These are phyloP conservation scores for Pollachius pollachius DNA, from an alignment of 2,113 vertebrate species.

Conservation along the genomic window DNA sequence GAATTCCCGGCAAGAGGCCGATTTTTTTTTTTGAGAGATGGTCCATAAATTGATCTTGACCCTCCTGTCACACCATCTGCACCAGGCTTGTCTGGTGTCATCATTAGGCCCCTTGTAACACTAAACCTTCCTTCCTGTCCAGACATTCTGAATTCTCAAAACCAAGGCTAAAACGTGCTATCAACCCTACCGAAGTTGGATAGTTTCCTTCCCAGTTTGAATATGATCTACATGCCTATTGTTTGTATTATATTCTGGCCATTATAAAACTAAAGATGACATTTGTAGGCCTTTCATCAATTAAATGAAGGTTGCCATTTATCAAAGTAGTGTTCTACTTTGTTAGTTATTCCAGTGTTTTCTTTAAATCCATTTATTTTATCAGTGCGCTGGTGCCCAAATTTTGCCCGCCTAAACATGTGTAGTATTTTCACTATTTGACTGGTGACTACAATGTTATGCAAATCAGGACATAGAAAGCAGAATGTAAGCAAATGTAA, in stretches of 20 bases:
- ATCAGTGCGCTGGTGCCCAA: no score
- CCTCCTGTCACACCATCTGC: constrained; percentile 53
- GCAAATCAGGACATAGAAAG: constrained; percentile 29
- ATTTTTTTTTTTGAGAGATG: constrained; percentile 50
- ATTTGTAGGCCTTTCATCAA: no score
- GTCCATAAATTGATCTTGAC: constrained; percentile 58
- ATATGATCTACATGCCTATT: no score
- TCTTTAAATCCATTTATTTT: no score
- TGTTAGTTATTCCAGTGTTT: no score
- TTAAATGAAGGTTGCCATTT: background rate
- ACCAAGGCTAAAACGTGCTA: background rate
- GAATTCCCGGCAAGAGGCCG: constrained; percentile 33
- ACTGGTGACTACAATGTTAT: constrained; percentile 40
- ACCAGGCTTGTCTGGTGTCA: constrained; percentile 36
- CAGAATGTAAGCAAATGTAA: background rate
- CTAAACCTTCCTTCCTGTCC: constrained; percentile 27
- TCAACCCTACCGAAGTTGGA: no score
- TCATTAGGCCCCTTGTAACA: constrained; percentile 24
- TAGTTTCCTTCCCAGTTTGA: no score
- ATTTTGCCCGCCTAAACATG: no score
- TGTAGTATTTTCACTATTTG: constrained; percentile 19
- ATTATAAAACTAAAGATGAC: no score
- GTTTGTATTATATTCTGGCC: no score
- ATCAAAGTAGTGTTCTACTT: background rate
- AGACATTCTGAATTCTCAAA: background rate